Evolutionary conservation across 1,140 invertebrate species (phyloP).

Genomic region (Brachionus rotundiformis): DNA sequence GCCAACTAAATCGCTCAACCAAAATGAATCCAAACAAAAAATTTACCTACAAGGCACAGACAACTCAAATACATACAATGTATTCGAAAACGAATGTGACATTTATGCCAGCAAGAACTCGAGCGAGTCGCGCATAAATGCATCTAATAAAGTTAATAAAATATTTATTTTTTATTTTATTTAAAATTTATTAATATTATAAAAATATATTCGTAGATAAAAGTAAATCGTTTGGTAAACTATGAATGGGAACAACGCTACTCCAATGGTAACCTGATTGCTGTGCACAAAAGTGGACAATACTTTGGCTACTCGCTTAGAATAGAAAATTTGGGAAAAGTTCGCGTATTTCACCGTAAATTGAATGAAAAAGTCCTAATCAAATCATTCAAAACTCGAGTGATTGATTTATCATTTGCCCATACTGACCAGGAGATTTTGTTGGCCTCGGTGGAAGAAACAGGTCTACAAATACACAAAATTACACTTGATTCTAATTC

Average conservation of each 20-base stretch:
- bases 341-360: slow-evolving; percentile 76
- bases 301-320: slow-evolving; percentile 76
- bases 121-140: not conserved
- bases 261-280: slow-evolving; percentile 81
- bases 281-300: slow-evolving; percentile 79
- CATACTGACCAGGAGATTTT: slow-evolving; percentile 75
- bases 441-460: slow-evolving; percentile 80
- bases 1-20: not conserved
- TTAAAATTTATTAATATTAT: not conserved
- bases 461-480: slow-evolving; percentile 78
- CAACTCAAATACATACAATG: slow-evolving; percentile 71
- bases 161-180: no score
- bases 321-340: slow-evolving; percentile 74
- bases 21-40: slow-evolving; percentile 16
- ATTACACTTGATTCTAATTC: slow-evolving; percentile 63
- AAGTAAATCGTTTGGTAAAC: slow-evolving; percentile 84
- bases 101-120: slow-evolving; percentile 69
- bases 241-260: slow-evolving; percentile 86
- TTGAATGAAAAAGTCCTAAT: slow-evolving; percentile 76
- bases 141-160: not conserved
- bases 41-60: slow-evolving; percentile 70
- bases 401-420: slow-evolving; percentile 86
- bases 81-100: slow-evolving; percentile 72
- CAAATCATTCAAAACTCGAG: slow-evolving; percentile 79
- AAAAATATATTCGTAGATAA: slow-evolving; percentile 58